Evolutionary conservation across 1,140 invertebrate genomes (phyloP), one percentile per base, ranked within the genome.

Genomic region (Nomia melanderi): DNA sequence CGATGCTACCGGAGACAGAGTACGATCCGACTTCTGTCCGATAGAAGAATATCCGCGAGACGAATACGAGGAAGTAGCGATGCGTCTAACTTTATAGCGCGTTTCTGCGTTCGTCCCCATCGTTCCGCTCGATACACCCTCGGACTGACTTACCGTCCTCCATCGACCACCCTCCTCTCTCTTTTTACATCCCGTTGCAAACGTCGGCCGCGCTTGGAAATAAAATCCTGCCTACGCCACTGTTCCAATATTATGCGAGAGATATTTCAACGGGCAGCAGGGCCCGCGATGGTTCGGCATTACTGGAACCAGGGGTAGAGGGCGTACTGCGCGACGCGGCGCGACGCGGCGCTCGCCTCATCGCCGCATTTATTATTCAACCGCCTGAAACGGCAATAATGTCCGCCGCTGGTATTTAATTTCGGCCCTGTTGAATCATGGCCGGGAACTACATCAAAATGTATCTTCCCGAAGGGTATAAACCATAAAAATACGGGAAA

Each of bases 281-380:
- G 50, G 14, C 54, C 1, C 56, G 29, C 64, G 62, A 75, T 63
- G 65, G 71, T 75, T 66, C 65, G 72, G 44, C 50, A 67, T 3
- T n/a, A n/a, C 44, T 17, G 44, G 4, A n/a, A 17, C 41, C 41
- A 3, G n/a, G n/a, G n/a, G n/a, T n/a, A n/a, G n/a, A n/a, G n/a
- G n/a, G n/a, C n/a, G n/a, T n/a, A n/a, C n/a, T n/a, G 47, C 36
- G 14, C 14, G 11, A 1, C 56, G 17, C 54, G 54, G 56, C 60
- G 7, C 23, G 69, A 25, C 31, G 25, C 33, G n/a, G 47, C 53
- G 27, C 20, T 44, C 63, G 65, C 27, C 76, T 82, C 83, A 66
- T 81, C 79, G 56, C 17, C 31, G 82, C 75, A 82, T 82, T 85
- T 81, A 85, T 85, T 81, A 85, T 85, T 81, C 81, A 84, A 56